Evolutionary conservation across 2,113 vertebrate genomes (phyloP).

Genomic region (Catharus fuscescens): DNA sequence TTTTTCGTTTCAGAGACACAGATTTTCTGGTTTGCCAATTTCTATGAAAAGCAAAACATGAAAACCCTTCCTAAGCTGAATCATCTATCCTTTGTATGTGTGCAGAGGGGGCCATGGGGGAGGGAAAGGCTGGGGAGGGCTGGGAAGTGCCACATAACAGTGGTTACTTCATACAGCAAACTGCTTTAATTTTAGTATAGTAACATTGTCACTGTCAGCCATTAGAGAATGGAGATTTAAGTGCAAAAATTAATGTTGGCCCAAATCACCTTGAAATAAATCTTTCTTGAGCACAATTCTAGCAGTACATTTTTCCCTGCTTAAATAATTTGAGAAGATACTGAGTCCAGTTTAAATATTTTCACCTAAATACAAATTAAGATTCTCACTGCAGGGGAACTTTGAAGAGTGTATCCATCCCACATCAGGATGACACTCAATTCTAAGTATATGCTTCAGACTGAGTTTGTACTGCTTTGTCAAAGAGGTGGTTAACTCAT

Average conservation of each 20-base stretch:
- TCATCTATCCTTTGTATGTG: neutral
- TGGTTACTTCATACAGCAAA: neutral
- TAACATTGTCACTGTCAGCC: neutral
- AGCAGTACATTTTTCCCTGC: neutral
- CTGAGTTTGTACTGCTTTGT: neutral
- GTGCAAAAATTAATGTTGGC: neutral
- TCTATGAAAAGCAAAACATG: neutral
- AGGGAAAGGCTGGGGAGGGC: neutral
- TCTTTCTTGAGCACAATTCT: neutral
- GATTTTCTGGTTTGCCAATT: neutral
- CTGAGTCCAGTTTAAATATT: conserved; percentile 20
- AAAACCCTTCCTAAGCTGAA: neutral
- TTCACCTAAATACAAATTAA: conserved; percentile 15
- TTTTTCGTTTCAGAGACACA: neutral
- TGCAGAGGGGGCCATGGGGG: accelerated
- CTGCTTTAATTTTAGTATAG: neutral
- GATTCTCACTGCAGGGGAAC: neutral
- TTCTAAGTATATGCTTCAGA: neutral
- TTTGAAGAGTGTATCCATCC: neutral
- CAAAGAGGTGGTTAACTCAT: neutral
- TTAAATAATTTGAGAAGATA: neutral
- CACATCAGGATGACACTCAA: neutral
- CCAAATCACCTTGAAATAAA: neutral
- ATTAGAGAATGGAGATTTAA: neutral
- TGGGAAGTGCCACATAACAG: too few species aligned